Percentiles rank a stretch among this genome's conserved stretches.
These are phyloP conservation scores for Sericinus montela DNA, from an alignment of 2,888 invertebrate species.

Conservation along the genomic window DNA sequence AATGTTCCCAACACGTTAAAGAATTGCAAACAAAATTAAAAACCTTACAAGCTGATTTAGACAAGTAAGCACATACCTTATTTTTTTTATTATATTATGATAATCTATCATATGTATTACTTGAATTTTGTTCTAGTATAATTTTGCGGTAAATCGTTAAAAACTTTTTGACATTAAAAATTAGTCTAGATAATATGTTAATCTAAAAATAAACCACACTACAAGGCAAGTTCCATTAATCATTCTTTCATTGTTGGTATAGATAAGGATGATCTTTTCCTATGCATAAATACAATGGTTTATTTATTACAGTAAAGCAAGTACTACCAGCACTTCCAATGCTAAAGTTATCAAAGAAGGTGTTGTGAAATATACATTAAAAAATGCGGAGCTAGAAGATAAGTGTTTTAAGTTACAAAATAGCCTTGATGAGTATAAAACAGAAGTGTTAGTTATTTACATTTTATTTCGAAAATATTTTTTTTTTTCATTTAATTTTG, in stretches of 20 bases:
- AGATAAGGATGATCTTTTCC: slow-evolving; percentile 34
- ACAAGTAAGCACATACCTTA: slow-evolving; percentile 41
- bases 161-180: too few species aligned
- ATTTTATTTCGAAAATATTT: too few species aligned
- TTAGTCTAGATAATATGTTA: too few species aligned
- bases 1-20: slow-evolving; percentile 54
- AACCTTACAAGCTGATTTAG: slow-evolving; percentile 51
- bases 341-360: slow-evolving; percentile 47
- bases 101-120: too few species aligned
- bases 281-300: slow-evolving; percentile 21
- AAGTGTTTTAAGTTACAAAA: slow-evolving; percentile 62
- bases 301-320: slow-evolving; percentile 50
- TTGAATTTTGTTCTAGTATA: too few species aligned
- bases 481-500: too few species aligned
- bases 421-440: slow-evolving; percentile 59
- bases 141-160: too few species aligned
- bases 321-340: slow-evolving; percentile 36
- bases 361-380: slow-evolving; percentile 59
- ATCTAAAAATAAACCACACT: neutral
- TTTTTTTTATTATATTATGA: neutral
- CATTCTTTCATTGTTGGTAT: slow-evolving; percentile 34
- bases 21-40: slow-evolving; percentile 49
- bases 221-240: slow-evolving; percentile 10
- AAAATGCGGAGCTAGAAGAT: slow-evolving; percentile 59
- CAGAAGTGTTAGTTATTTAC: slow-evolving; percentile 68